phyloP scores from a whole-genome alignment of 1,140 invertebrate species.

The Leptoteleia sp. region DNA sequence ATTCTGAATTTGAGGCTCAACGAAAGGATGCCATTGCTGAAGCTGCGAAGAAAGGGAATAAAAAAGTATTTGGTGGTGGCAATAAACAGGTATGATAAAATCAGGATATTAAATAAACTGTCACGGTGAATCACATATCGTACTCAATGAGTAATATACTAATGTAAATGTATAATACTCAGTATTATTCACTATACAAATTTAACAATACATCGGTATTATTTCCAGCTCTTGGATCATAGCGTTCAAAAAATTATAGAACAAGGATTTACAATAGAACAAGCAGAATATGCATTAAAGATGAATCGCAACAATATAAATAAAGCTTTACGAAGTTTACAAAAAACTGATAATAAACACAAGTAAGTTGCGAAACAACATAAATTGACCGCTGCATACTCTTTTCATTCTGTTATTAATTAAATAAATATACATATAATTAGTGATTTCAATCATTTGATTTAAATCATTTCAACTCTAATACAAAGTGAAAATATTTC shows the following conservation, averaged over 20 bases:
- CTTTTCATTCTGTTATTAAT: no score
- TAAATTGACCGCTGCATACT: no score
- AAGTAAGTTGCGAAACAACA: no score
- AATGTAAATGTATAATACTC: neutral
- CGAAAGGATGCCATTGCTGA: constrained; percentile 93
- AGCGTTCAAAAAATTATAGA: constrained; percentile 91
- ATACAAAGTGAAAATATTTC: no score
- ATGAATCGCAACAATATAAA: constrained; percentile 88
- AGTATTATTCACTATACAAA: no score
- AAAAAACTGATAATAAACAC: constrained; percentile 81
- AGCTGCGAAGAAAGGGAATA: constrained; percentile 86
- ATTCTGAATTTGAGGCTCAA: constrained; percentile 92
- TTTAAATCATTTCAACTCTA: no score
- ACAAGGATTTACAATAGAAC: constrained; percentile 89
- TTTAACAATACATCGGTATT: no score
- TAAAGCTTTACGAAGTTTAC: constrained; percentile 86
- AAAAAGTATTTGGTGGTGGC: constrained; percentile 85
- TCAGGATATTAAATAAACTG: no score
- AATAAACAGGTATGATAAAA: constrained; percentile 87
- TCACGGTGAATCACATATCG: no score
- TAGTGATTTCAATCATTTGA: no score
- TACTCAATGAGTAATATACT: no score
- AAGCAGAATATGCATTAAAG: constrained; percentile 88
- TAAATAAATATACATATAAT: no score
- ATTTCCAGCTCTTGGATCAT: constrained; percentile 84